phyloP scores from a whole-genome alignment of 2,888 invertebrate species.

The Trissonchulus sp. region DNA sequence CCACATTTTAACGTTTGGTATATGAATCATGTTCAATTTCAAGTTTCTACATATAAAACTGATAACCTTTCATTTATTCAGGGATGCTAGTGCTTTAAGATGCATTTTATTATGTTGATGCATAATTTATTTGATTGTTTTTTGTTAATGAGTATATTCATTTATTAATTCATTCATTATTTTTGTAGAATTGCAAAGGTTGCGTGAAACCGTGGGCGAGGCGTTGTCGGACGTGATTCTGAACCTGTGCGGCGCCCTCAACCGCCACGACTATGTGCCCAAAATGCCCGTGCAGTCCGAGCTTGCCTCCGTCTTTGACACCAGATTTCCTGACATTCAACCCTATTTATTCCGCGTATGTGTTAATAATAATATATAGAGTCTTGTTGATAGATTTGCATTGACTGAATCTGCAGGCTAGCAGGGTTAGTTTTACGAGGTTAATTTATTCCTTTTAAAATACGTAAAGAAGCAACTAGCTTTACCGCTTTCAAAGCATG shows the following conservation, averaged over 20 bases:
- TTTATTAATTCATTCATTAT: too few species aligned
- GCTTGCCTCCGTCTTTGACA: slow-evolving; percentile 87
- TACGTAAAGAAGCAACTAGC: too few species aligned
- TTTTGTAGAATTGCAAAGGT: slow-evolving; percentile 69
- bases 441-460: too few species aligned
- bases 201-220: slow-evolving; percentile 65
- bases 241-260: slow-evolving; percentile 89
- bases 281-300: slow-evolving; percentile 89
- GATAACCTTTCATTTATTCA: not conserved
- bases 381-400: slow-evolving; percentile 23
- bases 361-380: not conserved
- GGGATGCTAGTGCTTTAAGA: not conserved
- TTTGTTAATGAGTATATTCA: too few species aligned
- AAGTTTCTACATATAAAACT: slow-evolving; percentile 8
- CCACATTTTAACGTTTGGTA: too few species aligned
- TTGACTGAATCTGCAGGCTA: too few species aligned
- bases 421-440: not conserved
- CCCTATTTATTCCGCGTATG: slow-evolving; percentile 89
- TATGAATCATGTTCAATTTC: slow-evolving; percentile 3
- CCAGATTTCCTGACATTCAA: slow-evolving; percentile 82
- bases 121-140: too few species aligned
- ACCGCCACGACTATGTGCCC: slow-evolving; percentile 88
- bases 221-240: slow-evolving; percentile 80
- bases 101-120: too few species aligned
- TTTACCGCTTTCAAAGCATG: not conserved